phyloP scores from a whole-genome alignment of 2,113 vertebrate species.

The Halichoeres trimaculatus region DNA sequence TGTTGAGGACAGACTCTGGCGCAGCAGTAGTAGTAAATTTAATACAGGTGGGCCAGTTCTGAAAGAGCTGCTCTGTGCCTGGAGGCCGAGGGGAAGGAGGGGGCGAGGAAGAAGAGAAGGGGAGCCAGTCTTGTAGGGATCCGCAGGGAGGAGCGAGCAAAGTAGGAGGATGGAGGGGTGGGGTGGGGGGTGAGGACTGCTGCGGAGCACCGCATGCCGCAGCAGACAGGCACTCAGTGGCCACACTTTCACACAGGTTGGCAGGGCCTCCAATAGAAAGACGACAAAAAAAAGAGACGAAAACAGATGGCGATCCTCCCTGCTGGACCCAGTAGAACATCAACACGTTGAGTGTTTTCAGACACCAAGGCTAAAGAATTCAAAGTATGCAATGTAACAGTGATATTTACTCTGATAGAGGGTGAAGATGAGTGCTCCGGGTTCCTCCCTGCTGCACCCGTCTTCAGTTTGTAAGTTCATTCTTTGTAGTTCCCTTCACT shows the following conservation, averaged over 20 bases:
- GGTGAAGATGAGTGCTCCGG: constrained; percentile 50
- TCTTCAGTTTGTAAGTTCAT: constrained; percentile 50
- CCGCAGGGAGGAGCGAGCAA: constrained; percentile 54
- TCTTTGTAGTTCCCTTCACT: constrained; percentile 79
- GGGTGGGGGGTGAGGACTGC: constrained; percentile 76
- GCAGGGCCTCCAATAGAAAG: constrained; percentile 68
- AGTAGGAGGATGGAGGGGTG: constrained; percentile 24
- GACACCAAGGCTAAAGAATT: constrained; percentile 78
- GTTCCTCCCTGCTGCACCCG: constrained; percentile 47
- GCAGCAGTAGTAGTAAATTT: constrained; percentile 78
- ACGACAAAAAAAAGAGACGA: neutral
- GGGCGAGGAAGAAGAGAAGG: constrained; percentile 25
- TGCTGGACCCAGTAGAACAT: constrained; percentile 71
- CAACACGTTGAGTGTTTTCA: constrained; percentile 63
- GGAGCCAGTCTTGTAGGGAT: constrained; percentile 53
- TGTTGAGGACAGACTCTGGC: constrained; percentile 80
- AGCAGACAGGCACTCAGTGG: constrained; percentile 86
- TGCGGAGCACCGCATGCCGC: constrained; percentile 74
- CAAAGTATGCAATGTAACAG: constrained; percentile 82
- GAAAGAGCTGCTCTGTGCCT: constrained; percentile 77
- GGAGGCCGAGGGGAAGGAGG: constrained; percentile 23
- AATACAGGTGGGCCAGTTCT: constrained; percentile 77
- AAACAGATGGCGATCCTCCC: constrained; percentile 60
- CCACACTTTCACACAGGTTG: constrained; percentile 82
- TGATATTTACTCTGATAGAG: constrained; percentile 82